Base-by-base conservation (phyloP, 2,113 vertebrate species). In the Apteryx mantelli region DNA sequence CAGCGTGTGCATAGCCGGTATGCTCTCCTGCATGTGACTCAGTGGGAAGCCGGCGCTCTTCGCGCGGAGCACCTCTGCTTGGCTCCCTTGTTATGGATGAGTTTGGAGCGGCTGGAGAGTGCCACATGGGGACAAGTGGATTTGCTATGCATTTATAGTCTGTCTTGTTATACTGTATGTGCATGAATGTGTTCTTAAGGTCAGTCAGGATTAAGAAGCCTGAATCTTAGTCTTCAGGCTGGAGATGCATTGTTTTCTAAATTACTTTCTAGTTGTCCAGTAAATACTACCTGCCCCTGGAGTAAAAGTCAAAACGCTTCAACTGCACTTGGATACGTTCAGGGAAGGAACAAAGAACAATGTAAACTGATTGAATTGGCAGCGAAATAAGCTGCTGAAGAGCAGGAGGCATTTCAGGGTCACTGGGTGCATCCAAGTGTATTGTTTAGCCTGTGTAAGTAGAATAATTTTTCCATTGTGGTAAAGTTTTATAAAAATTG, bases 11-110 rank as follows among this genome's bases (percentile, higher is more conserved):
- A 36, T 40, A 50, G 91, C 84, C 82, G 77, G 74, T 5, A 1
- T 53, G 34, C 78, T 92, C 74, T 82, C 0, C 30, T 32, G 55
- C 8, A 9, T 19, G 1, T 91, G 92, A 79, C 88, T 88, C 71
- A 50, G 34, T 1, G 55, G 63, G 24, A 32, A 28, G 84, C 56
- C 0, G 0, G 5, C 0, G 1, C 53, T 70, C 64, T 74, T 1
- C 0, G 36, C 7, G 7, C 0, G 3, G 88, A 89, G 93, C 87
- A 82, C 89, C 93, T 93, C 60, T 2, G 61, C 86, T 93, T 82
- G 92, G 77, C 95, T 93, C 80, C 82, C 69, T 55, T 10, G 58
- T 55, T 7, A 18, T 3, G 53, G 2, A 42, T 0, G 16, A 68
- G 48, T 0, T 34, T 30, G 68, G 90, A 69, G 87, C 52, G 82